phyloP scores from a whole-genome alignment of 2,888 invertebrate genomes.

The Trichopoda pennipes region DNA sequence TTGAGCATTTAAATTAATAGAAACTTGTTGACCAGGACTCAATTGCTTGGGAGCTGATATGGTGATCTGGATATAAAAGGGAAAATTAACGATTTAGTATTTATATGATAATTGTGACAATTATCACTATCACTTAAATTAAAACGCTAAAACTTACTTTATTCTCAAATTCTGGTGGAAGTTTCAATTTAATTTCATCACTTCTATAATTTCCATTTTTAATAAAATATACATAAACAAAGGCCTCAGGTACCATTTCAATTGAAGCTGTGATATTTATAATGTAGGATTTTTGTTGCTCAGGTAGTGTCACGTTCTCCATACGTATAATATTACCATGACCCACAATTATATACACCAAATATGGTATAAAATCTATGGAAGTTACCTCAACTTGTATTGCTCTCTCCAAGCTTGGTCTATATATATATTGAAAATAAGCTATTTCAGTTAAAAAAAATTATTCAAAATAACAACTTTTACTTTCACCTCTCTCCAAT shows the following conservation, averaged over 20 bases:
- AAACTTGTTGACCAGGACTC: constrained; percentile 89
- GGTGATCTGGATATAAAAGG: no score
- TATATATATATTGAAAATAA: no score
- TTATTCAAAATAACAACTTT: no score
- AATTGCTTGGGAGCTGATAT: constrained; percentile 82
- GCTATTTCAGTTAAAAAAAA: no score
- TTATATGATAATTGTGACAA: no score
- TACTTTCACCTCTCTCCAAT: constrained; percentile 16
- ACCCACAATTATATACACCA: constrained; percentile 19
- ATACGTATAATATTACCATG: constrained; percentile 28
- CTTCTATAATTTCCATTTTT: neutral
- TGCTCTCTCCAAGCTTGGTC: no score
- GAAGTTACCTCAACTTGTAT: no score
- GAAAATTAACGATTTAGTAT: no score
- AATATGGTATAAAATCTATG: constrained; percentile 26
- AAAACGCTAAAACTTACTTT: constrained; percentile 9
- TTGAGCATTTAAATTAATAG: constrained; percentile 89
- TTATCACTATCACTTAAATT: neutral
- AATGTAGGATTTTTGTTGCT: constrained; percentile 18
- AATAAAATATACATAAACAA: neutral
- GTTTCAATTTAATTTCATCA: constrained; percentile 10
- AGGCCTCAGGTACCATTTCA: constrained; percentile 23
- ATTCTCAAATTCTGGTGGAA: constrained; percentile 37
- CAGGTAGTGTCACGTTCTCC: constrained; percentile 13
- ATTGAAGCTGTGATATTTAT: constrained; percentile 24